These are phyloP conservation scores for Sesamia inferens DNA, from an alignment of 2,888 invertebrate species.

Conservation along the genomic window DNA sequence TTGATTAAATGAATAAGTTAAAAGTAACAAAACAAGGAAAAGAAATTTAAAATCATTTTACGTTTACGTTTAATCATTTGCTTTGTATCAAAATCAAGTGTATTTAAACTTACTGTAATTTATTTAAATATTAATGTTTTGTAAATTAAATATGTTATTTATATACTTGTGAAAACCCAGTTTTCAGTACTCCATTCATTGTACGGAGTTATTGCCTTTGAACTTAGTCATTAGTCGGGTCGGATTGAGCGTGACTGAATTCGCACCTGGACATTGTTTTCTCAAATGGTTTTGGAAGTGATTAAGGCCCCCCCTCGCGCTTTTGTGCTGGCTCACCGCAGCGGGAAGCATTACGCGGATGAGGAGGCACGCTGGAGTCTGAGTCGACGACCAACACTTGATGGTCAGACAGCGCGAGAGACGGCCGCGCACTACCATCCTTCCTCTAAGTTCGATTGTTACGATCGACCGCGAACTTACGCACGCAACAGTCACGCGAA, in stretches of 20 bases:
- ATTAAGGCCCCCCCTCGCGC: slow-evolving; percentile 70
- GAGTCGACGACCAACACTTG: slow-evolving; percentile 73
- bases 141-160: slow-evolving; percentile 28
- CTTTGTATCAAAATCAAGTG: slow-evolving; percentile 40
- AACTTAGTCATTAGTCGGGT: slow-evolving; percentile 69
- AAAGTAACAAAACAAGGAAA: slow-evolving; percentile 31
- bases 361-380: slow-evolving; percentile 80
- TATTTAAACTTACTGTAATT: slow-evolving; percentile 9
- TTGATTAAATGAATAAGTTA: slow-evolving; percentile 1
- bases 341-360: slow-evolving; percentile 78
- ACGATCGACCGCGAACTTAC: slow-evolving; percentile 58
- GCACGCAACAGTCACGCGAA: slow-evolving; percentile 60
- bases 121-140: slow-evolving; percentile 31
- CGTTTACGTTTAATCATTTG: background rate
- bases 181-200: slow-evolving; percentile 39
- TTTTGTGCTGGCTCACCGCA: slow-evolving; percentile 66
- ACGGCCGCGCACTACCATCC: slow-evolving; percentile 68
- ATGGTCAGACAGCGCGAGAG: slow-evolving; percentile 73
- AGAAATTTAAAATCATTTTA: background rate
- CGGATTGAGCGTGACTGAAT: slow-evolving; percentile 75
- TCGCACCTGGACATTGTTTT: slow-evolving; percentile 76
- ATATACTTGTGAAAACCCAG: slow-evolving; percentile 24
- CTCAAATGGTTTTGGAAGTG: slow-evolving; percentile 75
- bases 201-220: slow-evolving; percentile 69
- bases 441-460: slow-evolving; percentile 45